These are phyloP conservation scores for Vimba vimba DNA, from an alignment of 2,113 vertebrate genomes.

Conservation along the genomic window DNA sequence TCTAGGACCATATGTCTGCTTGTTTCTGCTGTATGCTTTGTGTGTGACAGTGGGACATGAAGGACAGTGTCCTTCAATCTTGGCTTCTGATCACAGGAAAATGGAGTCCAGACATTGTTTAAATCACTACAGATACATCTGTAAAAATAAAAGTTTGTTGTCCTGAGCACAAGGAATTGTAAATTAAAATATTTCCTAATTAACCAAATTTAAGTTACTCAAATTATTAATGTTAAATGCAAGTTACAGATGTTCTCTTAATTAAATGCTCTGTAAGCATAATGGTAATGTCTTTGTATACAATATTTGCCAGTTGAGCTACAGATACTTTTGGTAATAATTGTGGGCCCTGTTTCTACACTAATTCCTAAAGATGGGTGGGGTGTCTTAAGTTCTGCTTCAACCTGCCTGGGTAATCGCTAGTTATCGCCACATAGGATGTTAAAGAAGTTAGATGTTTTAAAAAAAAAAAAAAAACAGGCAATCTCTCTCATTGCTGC, in stretches of 20 bases:
- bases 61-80: conserved; percentile 30
- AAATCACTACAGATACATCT: background rate
- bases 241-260: background rate
- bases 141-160: background rate
- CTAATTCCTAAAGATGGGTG: background rate
- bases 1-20: conserved; percentile 45
- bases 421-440: background rate
- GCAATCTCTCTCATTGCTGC: background rate
- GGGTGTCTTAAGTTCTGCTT: background rate
- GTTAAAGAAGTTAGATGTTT: background rate
- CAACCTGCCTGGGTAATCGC: background rate
- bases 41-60: background rate
- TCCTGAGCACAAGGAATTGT: background rate
- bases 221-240: background rate
- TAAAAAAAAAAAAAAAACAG: background rate
- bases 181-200: background rate
- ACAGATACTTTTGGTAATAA: background rate
- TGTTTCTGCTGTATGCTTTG: conserved; percentile 21
- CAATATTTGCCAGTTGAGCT: background rate
- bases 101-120: background rate
- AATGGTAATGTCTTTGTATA: background rate
- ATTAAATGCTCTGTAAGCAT: background rate
- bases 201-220: background rate
- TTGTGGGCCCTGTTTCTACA: background rate
- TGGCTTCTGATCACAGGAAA: conserved; percentile 3